Evolutionary conservation across 1,140 invertebrate species (phyloP), one percentile per base, ranked within the genome.

Genomic region (Ruditapes philippinarum): DNA sequence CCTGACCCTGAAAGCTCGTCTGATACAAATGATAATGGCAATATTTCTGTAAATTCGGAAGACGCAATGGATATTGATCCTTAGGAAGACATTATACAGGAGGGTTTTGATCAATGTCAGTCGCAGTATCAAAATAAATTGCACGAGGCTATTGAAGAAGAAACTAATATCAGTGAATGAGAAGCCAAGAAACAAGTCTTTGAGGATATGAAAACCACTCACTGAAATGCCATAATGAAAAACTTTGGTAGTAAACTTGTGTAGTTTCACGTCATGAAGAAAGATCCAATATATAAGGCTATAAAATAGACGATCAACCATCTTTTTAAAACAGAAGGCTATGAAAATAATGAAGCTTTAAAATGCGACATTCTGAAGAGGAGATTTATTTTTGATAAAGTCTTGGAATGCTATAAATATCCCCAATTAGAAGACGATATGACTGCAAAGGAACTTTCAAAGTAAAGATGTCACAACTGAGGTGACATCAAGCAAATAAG

Each of bases 151-250:
- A 79, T 79, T 42, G 31, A 79, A n/a, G 40, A 49, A 51, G 49
- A 79, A 51, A 79, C 1, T 4, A 33, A 54, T 2, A 51, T 79
- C 12, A 79, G 74, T 31, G 74, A 79, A 4, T 4, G 31, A 2
- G 33, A 79, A 79, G 74, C 74, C 28, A 79, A 31, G 54, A 45
- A 79, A 49, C 11, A 79, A 51, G 74, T 79, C 28, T 79, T 79
- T 79, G 19, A 79, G 28, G 74, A 79, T 28, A 79, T 79, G 51
- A 79, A 31, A 54, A 51, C 31, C 49, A 79, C 45, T 33, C 54
- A 54, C 51, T 28, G 74, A 33, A 51, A 49, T 51, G 45, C 42
- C n/a, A 51, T 79, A 25, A 79, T 79, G 74, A 79, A 79, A n/a
- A 57, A n/a, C 28, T 57, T 79, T 28, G 42, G 74, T 28, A 79